Percentiles rank a stretch among this genome's conserved stretches.
phyloP scores from a whole-genome alignment of 2,797 vertebrate genomes.

The Distichodus sexfasciatus region DNA sequence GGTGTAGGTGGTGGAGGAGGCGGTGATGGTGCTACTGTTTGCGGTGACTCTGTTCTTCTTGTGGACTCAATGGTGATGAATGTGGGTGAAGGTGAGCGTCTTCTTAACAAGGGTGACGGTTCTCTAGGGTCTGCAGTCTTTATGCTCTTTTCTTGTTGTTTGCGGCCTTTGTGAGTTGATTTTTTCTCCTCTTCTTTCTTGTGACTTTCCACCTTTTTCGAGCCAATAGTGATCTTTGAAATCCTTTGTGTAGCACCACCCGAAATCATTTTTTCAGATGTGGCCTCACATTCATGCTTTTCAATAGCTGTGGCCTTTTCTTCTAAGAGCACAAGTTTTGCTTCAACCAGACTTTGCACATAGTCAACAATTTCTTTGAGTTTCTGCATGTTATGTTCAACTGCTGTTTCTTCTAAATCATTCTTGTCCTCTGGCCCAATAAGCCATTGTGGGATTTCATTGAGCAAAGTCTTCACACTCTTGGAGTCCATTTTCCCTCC shows the following conservation, averaged over 20 bases:
- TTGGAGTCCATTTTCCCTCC: conserved; percentile 66
- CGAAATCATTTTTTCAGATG: conserved; percentile 58
- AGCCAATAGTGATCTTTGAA: conserved; percentile 71
- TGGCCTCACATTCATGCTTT: conserved; percentile 68
- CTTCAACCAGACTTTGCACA: conserved; percentile 67
- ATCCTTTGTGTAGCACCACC: conserved; percentile 61
- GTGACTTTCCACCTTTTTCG: conserved; percentile 65
- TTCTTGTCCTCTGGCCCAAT: conserved; percentile 69
- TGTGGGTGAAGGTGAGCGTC: conserved; percentile 81
- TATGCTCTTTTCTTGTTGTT: conserved; percentile 60
- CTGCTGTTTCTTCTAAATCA: conserved; percentile 58
- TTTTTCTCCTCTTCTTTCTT: conserved; percentile 59
- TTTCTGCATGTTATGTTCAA: conserved; percentile 63
- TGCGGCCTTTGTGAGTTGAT: conserved; percentile 56
- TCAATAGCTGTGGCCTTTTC: conserved; percentile 62
- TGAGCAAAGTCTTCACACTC: conserved; percentile 72
- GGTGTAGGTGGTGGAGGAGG: conserved; percentile 71
- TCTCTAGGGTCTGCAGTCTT: conserved; percentile 65
- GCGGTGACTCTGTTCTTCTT: conserved; percentile 71
- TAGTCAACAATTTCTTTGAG: conserved; percentile 68
- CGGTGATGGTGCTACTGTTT: conserved; percentile 70
- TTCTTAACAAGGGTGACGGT: conserved; percentile 74
- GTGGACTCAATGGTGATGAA: conserved; percentile 88
- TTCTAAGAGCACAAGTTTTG: conserved; percentile 67
- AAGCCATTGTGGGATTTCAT: conserved; percentile 72